A percentile compares a stretch with the other conserved stretches of the same genome.
Evolutionary conservation across 2,888 invertebrate genomes (phyloP).

Genomic region (Ophion ellenae): DNA sequence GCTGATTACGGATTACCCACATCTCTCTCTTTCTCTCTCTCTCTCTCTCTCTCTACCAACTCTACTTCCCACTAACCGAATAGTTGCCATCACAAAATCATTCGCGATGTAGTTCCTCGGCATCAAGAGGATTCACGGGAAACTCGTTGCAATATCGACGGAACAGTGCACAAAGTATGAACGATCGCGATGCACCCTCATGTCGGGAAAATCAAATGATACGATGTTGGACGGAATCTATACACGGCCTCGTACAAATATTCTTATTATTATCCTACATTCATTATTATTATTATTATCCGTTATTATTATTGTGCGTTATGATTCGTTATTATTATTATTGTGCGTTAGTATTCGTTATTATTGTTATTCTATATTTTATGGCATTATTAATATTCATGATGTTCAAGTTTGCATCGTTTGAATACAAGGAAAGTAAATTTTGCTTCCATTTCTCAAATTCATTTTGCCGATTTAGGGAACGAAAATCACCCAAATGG

Average conservation of each 20-base stretch:
- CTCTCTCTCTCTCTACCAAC: neutral
- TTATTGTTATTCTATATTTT: too few relatives aligned
- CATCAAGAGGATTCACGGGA: constrained; percentile 9
- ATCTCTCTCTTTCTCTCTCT: neutral
- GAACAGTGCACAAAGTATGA: constrained; percentile 19
- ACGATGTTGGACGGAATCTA: neutral
- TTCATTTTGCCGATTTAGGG: too few relatives aligned
- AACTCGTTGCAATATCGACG: constrained; percentile 4
- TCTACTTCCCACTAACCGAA: neutral
- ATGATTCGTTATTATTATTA: too few relatives aligned
- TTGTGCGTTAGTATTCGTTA: too few relatives aligned
- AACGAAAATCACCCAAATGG: too few relatives aligned
- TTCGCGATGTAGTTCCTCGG: neutral
- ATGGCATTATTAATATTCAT: too few relatives aligned
- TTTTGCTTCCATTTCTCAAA: too few relatives aligned
- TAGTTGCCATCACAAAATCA: constrained; percentile 25
- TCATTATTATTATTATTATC: too few relatives aligned
- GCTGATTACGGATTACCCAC: constrained; percentile 65
- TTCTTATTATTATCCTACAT: neutral
- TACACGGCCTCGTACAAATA: neutral
- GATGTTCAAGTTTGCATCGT: too few relatives aligned
- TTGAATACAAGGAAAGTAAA: too few relatives aligned
- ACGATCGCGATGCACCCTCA: neutral
- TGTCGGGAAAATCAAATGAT: constrained; percentile 12
- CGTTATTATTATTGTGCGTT: too few relatives aligned